Evolutionary conservation across 1,140 invertebrate genomes (phyloP).

Genomic region (Cydia splendana): DNA sequence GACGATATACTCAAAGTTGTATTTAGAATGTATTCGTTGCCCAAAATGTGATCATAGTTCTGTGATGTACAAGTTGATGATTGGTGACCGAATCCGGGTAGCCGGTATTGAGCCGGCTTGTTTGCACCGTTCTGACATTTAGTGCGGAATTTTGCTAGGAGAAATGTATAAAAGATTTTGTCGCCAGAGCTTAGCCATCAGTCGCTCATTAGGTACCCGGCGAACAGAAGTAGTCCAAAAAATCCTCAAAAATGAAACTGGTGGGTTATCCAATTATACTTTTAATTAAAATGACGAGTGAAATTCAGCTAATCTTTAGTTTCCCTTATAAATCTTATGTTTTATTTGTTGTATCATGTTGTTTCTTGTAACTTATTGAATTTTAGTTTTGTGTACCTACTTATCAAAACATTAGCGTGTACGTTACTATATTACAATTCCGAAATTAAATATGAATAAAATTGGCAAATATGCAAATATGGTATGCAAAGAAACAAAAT

Average conservation of each 20-base stretch:
- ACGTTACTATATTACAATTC: no score
- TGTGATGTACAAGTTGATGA: slow-evolving; percentile 36
- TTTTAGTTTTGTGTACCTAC: no score
- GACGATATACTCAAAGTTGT: background rate
- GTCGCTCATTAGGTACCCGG: slow-evolving; percentile 64
- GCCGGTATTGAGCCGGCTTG: slow-evolving; percentile 60
- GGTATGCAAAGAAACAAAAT: no score
- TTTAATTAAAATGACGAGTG: background rate
- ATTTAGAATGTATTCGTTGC: background rate
- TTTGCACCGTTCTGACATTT: slow-evolving; percentile 67
- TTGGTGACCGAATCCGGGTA: slow-evolving; percentile 56
- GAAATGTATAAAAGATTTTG: slow-evolving; percentile 78
- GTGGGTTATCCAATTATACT: slow-evolving; percentile 47
- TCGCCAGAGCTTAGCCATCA: slow-evolving; percentile 57
- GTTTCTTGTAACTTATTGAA: no score
- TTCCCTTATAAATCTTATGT: no score
- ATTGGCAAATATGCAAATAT: no score
- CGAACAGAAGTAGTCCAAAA: slow-evolving; percentile 55
- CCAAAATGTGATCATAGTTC: slow-evolving; percentile 1
- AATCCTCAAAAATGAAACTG: slow-evolving; percentile 68
- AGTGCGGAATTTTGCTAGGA: slow-evolving; percentile 52
- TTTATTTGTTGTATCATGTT: no score
- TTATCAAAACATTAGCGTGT: no score
- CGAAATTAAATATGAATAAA: no score
- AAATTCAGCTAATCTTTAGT: no score